Evolutionary conservation across 2,888 invertebrate species (phyloP), one percentile per base, ranked within the genome.

Genomic region (Dolichopus griseipennis): DNA sequence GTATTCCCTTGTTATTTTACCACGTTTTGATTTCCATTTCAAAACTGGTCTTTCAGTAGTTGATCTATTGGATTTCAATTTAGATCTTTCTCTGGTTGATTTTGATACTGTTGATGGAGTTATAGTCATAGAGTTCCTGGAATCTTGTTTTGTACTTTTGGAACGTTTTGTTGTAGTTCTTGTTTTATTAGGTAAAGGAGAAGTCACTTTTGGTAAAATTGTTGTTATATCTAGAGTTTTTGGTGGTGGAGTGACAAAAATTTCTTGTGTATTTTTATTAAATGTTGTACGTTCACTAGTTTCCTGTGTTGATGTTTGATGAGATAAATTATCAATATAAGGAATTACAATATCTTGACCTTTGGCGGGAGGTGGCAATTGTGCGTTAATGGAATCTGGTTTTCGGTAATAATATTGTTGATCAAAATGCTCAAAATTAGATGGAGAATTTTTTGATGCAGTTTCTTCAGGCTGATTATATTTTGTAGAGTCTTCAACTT

Each of bases 21-120:
- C 37, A n/a, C 76, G 75, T 33, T 77, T 76, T 43, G 77, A 79
- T 64, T 76, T 78, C 81, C 81, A 81, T 72, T 79, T 81, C 12
- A 76, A 70, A 27, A 77, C 71, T 0, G 80, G 76, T 43, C 75
- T 71, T 68, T 78, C 78, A 1, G 79, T 78, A 37, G 76, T 74
- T 8, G 73, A 74, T 12, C 71, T 66, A 15, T 52, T 3, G 15
- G 65, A 20, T 34, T 62, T 62, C 6, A 66, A 61, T 41, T 34
- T 63, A 20, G 61, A 43, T 61, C 69, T 65, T 12, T 63, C 65
- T 15, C 37, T 27, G 21, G 15, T 68, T 15, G 27, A 21, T 34
- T 68, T 22, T 33, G 9, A 20, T 61, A 41, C 64, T 18, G 37
- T 41, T 43, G 67, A 34, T 18, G 62, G 21, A 41, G 64, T 15